phyloP scores from a whole-genome alignment of 2,113 vertebrate species.

The Ailurus styani region DNA sequence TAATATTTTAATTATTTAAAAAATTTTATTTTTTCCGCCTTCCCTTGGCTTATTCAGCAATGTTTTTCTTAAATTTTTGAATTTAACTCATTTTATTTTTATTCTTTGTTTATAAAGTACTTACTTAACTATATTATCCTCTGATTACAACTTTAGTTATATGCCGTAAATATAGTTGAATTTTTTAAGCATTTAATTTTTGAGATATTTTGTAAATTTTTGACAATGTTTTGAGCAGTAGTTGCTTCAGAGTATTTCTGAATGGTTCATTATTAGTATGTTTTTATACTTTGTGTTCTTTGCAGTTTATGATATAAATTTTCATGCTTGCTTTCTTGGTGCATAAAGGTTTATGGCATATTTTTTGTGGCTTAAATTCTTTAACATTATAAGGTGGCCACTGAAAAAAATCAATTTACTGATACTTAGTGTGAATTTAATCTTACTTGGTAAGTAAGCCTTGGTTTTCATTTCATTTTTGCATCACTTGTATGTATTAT shows the following conservation, averaged over 20 bases:
- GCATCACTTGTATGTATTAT: background rate
- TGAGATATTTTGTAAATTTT: background rate
- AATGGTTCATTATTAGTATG: background rate
- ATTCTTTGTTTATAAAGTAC: background rate
- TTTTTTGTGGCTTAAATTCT: background rate
- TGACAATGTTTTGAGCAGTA: background rate
- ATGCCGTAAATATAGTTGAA: background rate
- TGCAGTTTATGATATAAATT: background rate
- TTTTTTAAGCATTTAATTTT: background rate
- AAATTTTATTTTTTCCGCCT: background rate
- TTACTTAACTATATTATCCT: background rate
- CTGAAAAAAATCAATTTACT: background rate
- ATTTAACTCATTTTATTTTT: background rate
- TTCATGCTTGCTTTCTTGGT: background rate
- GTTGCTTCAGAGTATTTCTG: background rate
- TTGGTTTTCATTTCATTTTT: background rate
- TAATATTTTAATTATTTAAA: too few species aligned
- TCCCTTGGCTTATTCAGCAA: background rate
- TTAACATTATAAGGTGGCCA: background rate
- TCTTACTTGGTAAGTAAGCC: background rate
- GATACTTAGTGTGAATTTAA: background rate
- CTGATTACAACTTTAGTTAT: background rate
- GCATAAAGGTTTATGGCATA: background rate
- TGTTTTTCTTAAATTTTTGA: background rate
- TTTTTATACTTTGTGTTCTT: background rate